phyloP scores from a whole-genome alignment of 1,140 invertebrate species.

The Neocloeon triangulifer region DNA sequence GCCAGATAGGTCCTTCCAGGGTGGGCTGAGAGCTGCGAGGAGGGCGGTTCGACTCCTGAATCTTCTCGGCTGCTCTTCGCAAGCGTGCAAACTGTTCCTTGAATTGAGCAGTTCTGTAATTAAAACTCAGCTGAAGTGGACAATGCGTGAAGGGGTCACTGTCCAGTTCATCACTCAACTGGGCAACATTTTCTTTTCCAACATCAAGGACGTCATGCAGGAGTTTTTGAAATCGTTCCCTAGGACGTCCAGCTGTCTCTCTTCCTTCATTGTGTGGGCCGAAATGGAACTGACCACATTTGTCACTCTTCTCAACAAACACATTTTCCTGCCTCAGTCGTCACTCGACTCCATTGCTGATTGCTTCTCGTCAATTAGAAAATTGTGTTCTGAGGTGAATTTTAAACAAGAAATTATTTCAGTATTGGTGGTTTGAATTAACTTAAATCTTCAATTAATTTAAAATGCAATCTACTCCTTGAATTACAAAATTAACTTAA shows the following conservation, averaged over 20 bases:
- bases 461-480: neutral
- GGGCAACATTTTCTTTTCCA: slow-evolving; percentile 69
- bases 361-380: slow-evolving; percentile 55
- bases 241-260: slow-evolving; percentile 38
- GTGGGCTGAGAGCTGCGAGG: slow-evolving; percentile 70
- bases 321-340: slow-evolving; percentile 81
- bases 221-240: slow-evolving; percentile 71
- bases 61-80: slow-evolving; percentile 48
- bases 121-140: slow-evolving; percentile 57
- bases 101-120: slow-evolving; percentile 62
- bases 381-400: slow-evolving; percentile 47
- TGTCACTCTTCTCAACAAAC: slow-evolving; percentile 59
- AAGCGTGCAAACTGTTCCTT: slow-evolving; percentile 69
- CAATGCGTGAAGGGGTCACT: slow-evolving; percentile 73
- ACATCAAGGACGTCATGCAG: slow-evolving; percentile 61
- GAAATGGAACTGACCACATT: slow-evolving; percentile 65
- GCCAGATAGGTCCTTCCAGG: slow-evolving; percentile 73
- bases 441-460: too few species aligned
- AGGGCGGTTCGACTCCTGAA: slow-evolving; percentile 72
- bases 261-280: slow-evolving; percentile 78
- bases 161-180: slow-evolving; percentile 64
- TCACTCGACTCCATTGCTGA: slow-evolving; percentile 61
- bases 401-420: slow-evolving; percentile 5
- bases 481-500: too few species aligned
- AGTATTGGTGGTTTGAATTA: too few species aligned